Conservation (phyloP, 2,113 vertebrate genomes). For the Gambusia holbrooki region DNA sequence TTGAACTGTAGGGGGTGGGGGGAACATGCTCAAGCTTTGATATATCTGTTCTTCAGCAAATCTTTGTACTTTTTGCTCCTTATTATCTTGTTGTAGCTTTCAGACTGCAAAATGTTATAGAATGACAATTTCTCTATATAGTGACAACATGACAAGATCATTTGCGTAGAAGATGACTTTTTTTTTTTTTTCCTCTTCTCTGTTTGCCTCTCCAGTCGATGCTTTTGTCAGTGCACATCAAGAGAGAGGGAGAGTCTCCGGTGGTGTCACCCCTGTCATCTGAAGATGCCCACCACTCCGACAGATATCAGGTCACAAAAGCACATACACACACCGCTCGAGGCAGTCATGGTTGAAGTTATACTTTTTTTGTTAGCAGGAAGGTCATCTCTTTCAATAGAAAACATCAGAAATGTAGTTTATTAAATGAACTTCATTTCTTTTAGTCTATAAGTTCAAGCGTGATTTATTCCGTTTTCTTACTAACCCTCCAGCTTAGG, state of each 20-base stretch:
- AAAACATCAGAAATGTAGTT: background rate
- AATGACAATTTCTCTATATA: slow-evolving; percentile 13
- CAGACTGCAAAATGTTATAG: slow-evolving; percentile 14
- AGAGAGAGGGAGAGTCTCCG: slow-evolving; percentile 97
- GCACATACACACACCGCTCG: slow-evolving; percentile 2
- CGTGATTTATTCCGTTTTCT: background rate
- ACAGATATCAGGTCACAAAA: slow-evolving; percentile 97
- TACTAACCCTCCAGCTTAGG: background rate
- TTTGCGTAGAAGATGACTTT: slow-evolving; percentile 42
- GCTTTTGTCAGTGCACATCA: slow-evolving; percentile 98
- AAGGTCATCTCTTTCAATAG: too few relatives aligned
- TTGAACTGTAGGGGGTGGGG: background rate
- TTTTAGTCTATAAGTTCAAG: background rate
- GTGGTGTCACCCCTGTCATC: slow-evolving; percentile 96
- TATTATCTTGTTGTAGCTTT: slow-evolving; percentile 14
- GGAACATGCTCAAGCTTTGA: background rate
- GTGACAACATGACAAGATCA: slow-evolving; percentile 36
- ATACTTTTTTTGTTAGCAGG: background rate
- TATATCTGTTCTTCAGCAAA: background rate
- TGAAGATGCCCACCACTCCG: slow-evolving; percentile 98
- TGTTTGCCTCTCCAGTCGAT: slow-evolving; percentile 84
- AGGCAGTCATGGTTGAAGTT: background rate
- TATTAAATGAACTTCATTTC: background rate
- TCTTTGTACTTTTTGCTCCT: slow-evolving; percentile 21
- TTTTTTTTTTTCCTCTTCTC: background rate